Percentiles rank a stretch among this genome's conserved stretches.
Conservation (phyloP, 2,113 vertebrate genomes). For the Eurystomus gularis region DNA sequence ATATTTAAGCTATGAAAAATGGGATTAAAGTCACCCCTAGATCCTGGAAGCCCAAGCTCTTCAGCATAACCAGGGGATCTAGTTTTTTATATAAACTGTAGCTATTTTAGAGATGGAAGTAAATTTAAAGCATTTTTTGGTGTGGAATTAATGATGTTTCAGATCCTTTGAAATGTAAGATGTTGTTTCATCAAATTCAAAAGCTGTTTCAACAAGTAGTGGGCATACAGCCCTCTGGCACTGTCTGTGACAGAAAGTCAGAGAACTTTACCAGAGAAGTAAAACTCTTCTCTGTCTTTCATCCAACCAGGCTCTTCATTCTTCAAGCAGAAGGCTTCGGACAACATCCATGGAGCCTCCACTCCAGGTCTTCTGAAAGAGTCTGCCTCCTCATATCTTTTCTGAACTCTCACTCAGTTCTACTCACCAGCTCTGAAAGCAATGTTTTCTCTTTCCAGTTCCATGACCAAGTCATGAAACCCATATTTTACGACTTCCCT, state of each 20-base stretch:
- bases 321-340: not conserved
- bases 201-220: not conserved
- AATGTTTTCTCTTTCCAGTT: not conserved
- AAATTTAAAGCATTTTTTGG: not conserved
- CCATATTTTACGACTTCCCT: not conserved
- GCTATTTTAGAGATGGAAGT: not conserved
- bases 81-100: not conserved
- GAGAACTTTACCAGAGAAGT: not conserved
- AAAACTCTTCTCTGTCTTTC: not conserved
- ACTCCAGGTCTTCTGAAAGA: not conserved
- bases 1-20: not conserved
- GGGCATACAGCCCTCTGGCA: not conserved
- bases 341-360: accelerated
- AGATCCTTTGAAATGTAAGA: not conserved
- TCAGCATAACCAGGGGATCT: not conserved
- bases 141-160: not conserved
- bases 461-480: not conserved
- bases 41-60: accelerated
- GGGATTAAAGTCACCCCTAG: not conserved
- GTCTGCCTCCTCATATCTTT: accelerated
- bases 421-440: not conserved
- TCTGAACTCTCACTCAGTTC: not conserved
- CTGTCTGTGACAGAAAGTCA: not conserved
- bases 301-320: not conserved
- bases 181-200: not conserved